Conservation (phyloP, 2,888 invertebrate genomes). For the Lasioglossum vierecki region DNA sequence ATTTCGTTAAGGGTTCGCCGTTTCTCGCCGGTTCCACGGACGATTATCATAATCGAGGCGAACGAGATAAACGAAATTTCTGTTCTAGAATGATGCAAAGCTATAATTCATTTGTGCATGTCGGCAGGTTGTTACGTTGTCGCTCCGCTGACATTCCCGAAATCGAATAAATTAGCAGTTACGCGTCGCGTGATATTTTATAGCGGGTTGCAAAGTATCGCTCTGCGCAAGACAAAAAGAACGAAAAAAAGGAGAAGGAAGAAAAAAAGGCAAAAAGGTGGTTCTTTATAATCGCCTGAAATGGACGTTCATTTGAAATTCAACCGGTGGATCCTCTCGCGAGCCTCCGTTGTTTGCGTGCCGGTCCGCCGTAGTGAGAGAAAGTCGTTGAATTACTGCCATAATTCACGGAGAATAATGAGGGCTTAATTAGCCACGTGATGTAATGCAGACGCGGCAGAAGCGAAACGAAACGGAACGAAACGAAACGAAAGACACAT, state of each 20-base stretch:
- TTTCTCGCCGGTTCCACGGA: background rate
- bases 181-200: constrained; percentile 50
- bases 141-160: constrained; percentile 29
- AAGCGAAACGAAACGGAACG: constrained; percentile 53
- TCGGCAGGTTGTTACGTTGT: constrained; percentile 59
- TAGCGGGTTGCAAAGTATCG: constrained; percentile 46
- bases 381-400: constrained; percentile 72
- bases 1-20: constrained; percentile 15
- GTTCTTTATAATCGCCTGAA: constrained; percentile 65
- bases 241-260: no score
- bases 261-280: background rate
- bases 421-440: constrained; percentile 75
- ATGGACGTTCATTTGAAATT: constrained; percentile 70
- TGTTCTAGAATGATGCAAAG: constrained; percentile 42
- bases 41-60: constrained; percentile 13
- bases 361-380: constrained; percentile 65
- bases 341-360: constrained; percentile 61
- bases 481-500: constrained; percentile 65
- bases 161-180: constrained; percentile 66
- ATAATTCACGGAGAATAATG: constrained; percentile 75
- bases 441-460: constrained; percentile 68
- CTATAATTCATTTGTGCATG: constrained; percentile 58
- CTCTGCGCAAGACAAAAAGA: background rate
- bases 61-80: constrained; percentile 38
- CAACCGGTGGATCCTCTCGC: constrained; percentile 67